Conservation (phyloP, 2,113 vertebrate genomes). For the Climacteris rufus region DNA sequence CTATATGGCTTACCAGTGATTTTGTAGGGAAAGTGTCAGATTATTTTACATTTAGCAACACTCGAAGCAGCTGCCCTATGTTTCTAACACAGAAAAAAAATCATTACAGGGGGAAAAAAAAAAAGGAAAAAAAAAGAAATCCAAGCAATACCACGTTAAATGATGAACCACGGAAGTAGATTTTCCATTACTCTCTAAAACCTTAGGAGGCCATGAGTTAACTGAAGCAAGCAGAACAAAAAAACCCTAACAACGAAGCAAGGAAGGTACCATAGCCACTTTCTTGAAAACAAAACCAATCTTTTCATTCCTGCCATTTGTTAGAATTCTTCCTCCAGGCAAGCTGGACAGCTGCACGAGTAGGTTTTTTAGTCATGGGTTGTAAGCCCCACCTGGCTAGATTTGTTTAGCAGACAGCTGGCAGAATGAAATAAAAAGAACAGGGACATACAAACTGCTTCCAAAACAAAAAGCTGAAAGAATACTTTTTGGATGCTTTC, state of each 20-base stretch:
- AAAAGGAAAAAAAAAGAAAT: neutral
- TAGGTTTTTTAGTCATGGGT: conserved; percentile 85
- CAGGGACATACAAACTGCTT: conserved; percentile 76
- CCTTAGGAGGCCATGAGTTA: conserved; percentile 68
- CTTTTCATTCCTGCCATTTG: conserved; percentile 81
- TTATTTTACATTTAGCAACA: conserved; percentile 65
- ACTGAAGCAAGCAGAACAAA: conserved; percentile 50
- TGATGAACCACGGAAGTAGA: conserved; percentile 32
- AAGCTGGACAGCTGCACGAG: conserved; percentile 84
- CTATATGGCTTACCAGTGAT: conserved; percentile 54
- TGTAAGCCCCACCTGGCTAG: conserved; percentile 87
- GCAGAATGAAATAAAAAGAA: conserved; percentile 84
- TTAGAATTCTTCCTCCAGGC: conserved; percentile 83
- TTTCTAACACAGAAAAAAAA: conserved; percentile 47
- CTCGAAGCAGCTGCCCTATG: conserved; percentile 20
- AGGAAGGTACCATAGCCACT: conserved; percentile 78
- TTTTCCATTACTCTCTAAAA: conserved; percentile 60
- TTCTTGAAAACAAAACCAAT: conserved; percentile 81
- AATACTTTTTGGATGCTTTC: conserved; percentile 76
- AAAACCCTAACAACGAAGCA: neutral
- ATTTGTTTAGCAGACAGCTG: conserved; percentile 88
- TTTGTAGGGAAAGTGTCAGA: conserved; percentile 31
- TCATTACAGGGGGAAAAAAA: neutral
- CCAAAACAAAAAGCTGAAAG: conserved; percentile 74
- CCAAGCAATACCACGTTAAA: neutral